Evolutionary conservation across 2,888 invertebrate genomes (phyloP), one percentile per base, ranked within the genome.

Genomic region (Danaus chrysippus): DNA sequence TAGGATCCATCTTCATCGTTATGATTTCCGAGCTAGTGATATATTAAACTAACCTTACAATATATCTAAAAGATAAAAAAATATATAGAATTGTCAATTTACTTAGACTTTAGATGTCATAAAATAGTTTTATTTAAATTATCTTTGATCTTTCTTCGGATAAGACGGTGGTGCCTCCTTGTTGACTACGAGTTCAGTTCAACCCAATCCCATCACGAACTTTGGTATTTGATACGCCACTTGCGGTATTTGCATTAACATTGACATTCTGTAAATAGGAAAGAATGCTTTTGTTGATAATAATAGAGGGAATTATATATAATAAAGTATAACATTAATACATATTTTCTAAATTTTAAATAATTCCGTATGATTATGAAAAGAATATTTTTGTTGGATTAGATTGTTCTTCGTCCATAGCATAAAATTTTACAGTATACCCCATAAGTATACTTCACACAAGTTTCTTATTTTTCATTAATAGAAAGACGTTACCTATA

Each of bases 191-290:
- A 17, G 56, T 60, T 73, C 93, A 17, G 56, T 60, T 74, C 93
- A 96, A 79, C 96, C 95, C 75, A 96, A 92, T 67, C 96, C 95
- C 91, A 96, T 92, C 72, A 96, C 95, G 82, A 96, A 96, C 91
- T 96, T 96, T 78, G 96, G 96, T 91, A 96, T 92, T 86, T 94
- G 94, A 84, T 94, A 95, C 63, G 95, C 95, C 78, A 95, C 93
- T 87, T 96, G 94, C 73, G 96, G 96, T 82, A 96, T 94, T 74
- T 96, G 96, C 93, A 96, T 95, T 76, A 96, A 92, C 86, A 96
- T 94, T 66, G 96, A 96, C 93, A 96, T 94, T 84, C 96, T 96
- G 92, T 67, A 92, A 54, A 42, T 53, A 53, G 42, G 11, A 43
- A 43, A 49, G 43, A 52, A 44, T 17, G 17, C 11, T 10, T 34